Conservation (phyloP, 2,888 invertebrate species). For the Lampropteryx suffumata region DNA sequence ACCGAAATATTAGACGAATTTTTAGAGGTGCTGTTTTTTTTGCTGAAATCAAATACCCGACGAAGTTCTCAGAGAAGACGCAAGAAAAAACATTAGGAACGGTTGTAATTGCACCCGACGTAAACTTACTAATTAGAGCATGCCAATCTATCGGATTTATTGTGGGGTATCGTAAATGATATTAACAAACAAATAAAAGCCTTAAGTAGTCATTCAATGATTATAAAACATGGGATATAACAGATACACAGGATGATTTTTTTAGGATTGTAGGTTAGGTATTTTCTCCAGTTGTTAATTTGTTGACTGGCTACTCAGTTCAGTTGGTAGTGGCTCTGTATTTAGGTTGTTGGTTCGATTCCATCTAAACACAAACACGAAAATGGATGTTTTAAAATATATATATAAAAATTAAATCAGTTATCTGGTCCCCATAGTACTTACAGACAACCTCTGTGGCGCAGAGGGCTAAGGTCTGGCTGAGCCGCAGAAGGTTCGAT, state of each 20-base stretch:
- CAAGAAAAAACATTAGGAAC: conserved; percentile 56
- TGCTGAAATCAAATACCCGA: conserved; percentile 61
- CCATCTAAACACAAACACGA: too few relatives aligned
- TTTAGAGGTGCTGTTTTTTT: conserved; percentile 68
- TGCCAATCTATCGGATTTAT: conserved; percentile 49
- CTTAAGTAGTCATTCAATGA: conserved; percentile 52
- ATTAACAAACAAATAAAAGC: conserved; percentile 45
- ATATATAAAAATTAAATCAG: too few relatives aligned
- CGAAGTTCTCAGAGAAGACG: conserved; percentile 50
- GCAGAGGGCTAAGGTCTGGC: too few relatives aligned
- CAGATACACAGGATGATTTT: conserved; percentile 38
- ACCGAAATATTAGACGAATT: conserved; percentile 72
- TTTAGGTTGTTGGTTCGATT: too few relatives aligned
- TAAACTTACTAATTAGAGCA: conserved; percentile 57
- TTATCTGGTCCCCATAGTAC: too few relatives aligned
- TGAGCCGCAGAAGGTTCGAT: too few relatives aligned
- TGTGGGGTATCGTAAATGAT: conserved; percentile 47
- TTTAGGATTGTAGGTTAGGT: too few relatives aligned
- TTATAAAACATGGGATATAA: conserved; percentile 49
- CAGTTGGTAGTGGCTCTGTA: too few relatives aligned
- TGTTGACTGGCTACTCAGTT: too few relatives aligned
- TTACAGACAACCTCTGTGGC: too few relatives aligned
- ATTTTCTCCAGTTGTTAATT: too few relatives aligned
- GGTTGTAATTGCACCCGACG: conserved; percentile 53
- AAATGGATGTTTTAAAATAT: too few relatives aligned